These are phyloP conservation scores for Euschistus heros DNA, from an alignment of 1,140 invertebrate species.

Conservation along the genomic window DNA sequence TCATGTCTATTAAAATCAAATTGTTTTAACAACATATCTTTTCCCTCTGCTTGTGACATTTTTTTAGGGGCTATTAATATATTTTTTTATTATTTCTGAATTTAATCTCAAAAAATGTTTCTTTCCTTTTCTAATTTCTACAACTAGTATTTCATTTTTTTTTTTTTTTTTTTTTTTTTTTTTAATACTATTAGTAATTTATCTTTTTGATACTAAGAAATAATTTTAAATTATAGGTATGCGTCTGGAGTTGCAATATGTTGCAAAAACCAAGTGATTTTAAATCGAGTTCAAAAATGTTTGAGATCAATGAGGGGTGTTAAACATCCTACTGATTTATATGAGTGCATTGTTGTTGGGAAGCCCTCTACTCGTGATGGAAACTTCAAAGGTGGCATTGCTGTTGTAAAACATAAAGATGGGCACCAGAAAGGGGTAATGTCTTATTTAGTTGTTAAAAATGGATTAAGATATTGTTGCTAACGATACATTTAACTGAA, in stretches of 20 bases:
- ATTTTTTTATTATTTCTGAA: not conserved
- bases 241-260: conserved; percentile 14
- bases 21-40: too few species aligned
- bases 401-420: not conserved
- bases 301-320: not conserved
- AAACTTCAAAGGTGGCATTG: not conserved
- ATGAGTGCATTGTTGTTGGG: not conserved
- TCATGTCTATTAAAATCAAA: too few species aligned
- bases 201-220: not conserved
- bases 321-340: not conserved
- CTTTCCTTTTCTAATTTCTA: not conserved
- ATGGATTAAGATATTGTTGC: too few species aligned
- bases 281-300: not conserved
- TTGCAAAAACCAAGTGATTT: not conserved
- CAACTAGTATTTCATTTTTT: not conserved
- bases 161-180: not conserved
- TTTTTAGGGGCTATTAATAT: not conserved
- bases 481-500: too few species aligned
- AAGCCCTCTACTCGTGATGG: not conserved
- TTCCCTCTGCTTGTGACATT: not conserved
- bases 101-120: not conserved
- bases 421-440: conserved; percentile 3
- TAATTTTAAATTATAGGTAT: conserved; percentile 5
- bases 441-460: not conserved
- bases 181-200: not conserved